Evolutionary conservation across 2,797 vertebrate genomes (phyloP).

Genomic region (Silurus lanzhouensis): DNA sequence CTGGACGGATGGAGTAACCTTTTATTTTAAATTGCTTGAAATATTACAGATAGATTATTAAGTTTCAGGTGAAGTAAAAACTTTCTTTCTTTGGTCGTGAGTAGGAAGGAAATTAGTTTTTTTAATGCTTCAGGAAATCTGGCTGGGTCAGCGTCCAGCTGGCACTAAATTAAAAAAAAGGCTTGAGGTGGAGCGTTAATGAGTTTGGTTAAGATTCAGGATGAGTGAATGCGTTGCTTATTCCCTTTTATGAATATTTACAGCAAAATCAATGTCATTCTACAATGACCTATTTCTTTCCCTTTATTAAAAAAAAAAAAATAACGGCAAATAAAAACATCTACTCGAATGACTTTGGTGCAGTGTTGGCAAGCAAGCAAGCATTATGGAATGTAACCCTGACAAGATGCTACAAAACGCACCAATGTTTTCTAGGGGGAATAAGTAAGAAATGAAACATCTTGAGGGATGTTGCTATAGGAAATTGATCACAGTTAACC

Average conservation of each 20-base stretch:
- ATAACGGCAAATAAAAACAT: neutral
- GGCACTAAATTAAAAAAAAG: neutral
- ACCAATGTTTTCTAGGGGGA: neutral
- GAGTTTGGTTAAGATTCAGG: conserved; percentile 1
- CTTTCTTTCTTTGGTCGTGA: neutral
- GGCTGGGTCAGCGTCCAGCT: neutral
- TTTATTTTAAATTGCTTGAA: conserved; percentile 8
- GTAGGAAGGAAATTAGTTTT: neutral
- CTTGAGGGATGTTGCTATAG: too few species aligned
- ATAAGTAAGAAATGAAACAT: neutral
- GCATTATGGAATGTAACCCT: neutral
- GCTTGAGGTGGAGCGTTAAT: neutral
- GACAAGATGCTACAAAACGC: neutral
- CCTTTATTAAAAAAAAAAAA: too few species aligned
- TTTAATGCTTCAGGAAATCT: neutral
- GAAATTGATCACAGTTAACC: neutral
- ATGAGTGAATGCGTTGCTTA: neutral
- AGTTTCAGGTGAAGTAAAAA: neutral
- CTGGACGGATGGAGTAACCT: conserved; percentile 1
- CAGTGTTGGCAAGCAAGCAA: neutral
- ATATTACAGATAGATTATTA: conserved; percentile 25
- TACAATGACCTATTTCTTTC: neutral
- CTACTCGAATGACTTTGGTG: conserved; percentile 1
- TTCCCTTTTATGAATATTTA: neutral
- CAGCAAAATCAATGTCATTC: neutral